phyloP scores from a whole-genome alignment of 2,113 vertebrate species.

The Grantiella picta region DNA sequence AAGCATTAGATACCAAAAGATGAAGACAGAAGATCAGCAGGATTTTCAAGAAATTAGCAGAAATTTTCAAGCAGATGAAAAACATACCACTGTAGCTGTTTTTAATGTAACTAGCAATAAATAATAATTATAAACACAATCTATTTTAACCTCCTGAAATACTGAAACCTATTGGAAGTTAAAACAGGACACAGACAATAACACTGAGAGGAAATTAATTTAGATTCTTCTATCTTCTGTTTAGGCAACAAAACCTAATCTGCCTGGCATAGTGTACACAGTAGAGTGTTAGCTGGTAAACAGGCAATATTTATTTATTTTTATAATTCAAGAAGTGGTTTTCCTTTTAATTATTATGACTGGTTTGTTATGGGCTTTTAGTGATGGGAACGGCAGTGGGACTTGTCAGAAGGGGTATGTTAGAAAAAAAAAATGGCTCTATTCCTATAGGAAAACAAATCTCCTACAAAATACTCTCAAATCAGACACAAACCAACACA shows the following conservation, averaged over 20 bases:
- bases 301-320: not conserved
- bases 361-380: not conserved
- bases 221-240: not conserved
- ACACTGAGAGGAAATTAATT: not conserved
- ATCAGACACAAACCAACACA: not conserved
- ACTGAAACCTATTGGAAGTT: not conserved
- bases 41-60: not conserved
- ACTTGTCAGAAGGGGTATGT: not conserved
- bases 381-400: not conserved
- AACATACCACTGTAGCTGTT: not conserved
- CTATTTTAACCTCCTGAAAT: not conserved
- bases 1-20: not conserved
- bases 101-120: not conserved
- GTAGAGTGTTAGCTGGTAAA: not conserved
- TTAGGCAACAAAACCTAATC: not conserved
- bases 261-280: not conserved
- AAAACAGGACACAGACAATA: not conserved
- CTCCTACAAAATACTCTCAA: not conserved
- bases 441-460: not conserved
- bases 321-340: not conserved
- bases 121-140: not conserved
- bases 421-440: not conserved
- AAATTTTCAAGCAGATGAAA: not conserved
- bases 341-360: not conserved
- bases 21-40: not conserved